A percentile compares a stretch with the other conserved stretches of the same genome.
Evolutionary conservation across 2,113 vertebrate genomes (phyloP).

Genomic region (Brienomyrus brachyistius): DNA sequence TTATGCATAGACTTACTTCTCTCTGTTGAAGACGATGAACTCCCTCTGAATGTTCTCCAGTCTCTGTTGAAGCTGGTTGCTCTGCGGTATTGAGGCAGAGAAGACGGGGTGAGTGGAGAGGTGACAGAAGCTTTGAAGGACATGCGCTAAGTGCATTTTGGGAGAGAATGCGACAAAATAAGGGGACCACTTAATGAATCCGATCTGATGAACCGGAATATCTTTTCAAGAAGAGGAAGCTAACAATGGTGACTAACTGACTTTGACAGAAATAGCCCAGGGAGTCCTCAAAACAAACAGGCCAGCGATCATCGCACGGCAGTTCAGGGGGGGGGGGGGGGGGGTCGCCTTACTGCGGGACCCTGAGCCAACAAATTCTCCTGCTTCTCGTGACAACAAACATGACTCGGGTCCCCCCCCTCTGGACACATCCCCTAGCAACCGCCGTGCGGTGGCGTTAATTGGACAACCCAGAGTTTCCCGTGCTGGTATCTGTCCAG

Average conservation of each 20-base stretch:
- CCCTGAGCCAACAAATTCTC: neutral
- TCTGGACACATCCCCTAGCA: neutral
- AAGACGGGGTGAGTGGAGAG: neutral
- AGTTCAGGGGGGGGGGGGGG: neutral
- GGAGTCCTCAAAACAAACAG: neutral
- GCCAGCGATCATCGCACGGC: neutral
- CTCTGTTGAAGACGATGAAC: slow-evolving; percentile 97
- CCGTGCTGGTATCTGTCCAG: neutral
- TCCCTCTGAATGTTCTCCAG: slow-evolving; percentile 85
- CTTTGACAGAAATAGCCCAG: neutral
- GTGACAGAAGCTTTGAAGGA: neutral
- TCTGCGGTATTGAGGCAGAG: slow-evolving; percentile 53
- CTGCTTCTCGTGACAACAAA: neutral
- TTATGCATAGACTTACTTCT: slow-evolving; percentile 71
- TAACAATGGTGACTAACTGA: neutral
- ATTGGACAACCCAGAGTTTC: neutral
- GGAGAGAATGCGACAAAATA: neutral
- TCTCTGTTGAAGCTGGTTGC: slow-evolving; percentile 77
- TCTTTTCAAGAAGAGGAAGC: neutral
- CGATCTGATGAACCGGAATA: neutral
- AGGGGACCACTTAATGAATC: neutral
- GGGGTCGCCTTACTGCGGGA: neutral
- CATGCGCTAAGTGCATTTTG: neutral
- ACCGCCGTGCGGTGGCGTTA: neutral
- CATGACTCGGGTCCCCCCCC: neutral